These are phyloP conservation scores for Steatornis caripensis DNA, from an alignment of 2,113 vertebrate species.

Conservation along the genomic window DNA sequence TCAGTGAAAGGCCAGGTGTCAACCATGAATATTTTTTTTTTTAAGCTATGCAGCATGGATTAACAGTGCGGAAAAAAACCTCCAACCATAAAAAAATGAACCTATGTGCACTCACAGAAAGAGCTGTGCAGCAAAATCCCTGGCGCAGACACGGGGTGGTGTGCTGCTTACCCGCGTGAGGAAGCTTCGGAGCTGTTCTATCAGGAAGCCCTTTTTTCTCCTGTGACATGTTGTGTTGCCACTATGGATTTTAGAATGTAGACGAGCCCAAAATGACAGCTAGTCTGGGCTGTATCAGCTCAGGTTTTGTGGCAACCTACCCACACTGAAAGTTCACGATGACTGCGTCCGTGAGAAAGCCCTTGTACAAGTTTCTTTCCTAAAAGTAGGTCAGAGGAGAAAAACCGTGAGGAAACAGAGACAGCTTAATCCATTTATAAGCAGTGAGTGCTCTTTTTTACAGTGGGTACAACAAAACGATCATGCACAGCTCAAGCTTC, in stretches of 20 bases:
- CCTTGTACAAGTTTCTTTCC: neutral
- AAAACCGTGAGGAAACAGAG: neutral
- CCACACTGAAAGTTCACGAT: neutral
- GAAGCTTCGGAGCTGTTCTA: neutral
- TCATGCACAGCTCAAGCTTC: neutral
- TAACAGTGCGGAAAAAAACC: neutral
- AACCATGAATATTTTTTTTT: neutral
- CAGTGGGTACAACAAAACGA: neutral
- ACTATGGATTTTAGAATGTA: rapidly evolving
- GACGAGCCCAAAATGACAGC: neutral
- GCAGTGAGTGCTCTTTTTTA: neutral
- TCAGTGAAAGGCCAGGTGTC: neutral
- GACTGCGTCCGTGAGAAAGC: neutral
- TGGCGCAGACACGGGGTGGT: neutral
- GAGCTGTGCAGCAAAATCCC: neutral
- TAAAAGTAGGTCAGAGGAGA: neutral
- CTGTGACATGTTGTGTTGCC: neutral
- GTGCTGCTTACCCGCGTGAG: neutral
- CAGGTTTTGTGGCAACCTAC: neutral
- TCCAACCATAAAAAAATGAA: neutral
- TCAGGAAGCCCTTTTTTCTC: neutral
- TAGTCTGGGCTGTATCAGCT: neutral
- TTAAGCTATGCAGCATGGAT: neutral
- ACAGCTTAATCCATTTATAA: neutral
- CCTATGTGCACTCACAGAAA: neutral